phyloP scores from a whole-genome alignment of 53 echinoderm and acorn worm genomes.

The Mesocentrotus franciscanus region DNA sequence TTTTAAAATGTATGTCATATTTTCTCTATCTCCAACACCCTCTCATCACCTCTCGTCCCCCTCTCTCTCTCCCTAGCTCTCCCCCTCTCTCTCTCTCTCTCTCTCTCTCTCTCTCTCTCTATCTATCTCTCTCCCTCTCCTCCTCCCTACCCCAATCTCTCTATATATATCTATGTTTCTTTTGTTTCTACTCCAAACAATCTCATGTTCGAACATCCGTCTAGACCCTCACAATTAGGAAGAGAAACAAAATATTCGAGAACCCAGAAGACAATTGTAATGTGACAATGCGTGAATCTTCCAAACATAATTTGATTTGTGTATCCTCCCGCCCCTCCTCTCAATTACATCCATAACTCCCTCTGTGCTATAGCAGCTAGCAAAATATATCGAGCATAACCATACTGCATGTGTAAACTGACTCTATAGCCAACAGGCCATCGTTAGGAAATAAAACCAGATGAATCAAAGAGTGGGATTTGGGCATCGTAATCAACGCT shows the following conservation, averaged over 20 bases:
- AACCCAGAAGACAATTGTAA: too few species aligned
- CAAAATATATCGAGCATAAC: too few species aligned
- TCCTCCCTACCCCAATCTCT: too few species aligned
- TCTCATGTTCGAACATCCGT: too few species aligned
- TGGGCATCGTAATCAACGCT: conserved; percentile 8
- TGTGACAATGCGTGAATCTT: too few species aligned
- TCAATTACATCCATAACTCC: neutral
- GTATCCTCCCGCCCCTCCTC: neutral
- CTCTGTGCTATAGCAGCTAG: neutral
- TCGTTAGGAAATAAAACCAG: neutral
- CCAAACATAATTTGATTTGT: neutral
- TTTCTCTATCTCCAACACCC: too few species aligned
- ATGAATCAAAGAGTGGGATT: neutral
- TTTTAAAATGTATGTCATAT: too few species aligned
- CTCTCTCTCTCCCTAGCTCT: neutral
- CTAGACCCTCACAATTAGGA: too few species aligned
- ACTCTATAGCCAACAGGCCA: neutral
- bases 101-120: neutral
- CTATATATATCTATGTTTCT: too few species aligned
- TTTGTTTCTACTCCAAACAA: too few species aligned
- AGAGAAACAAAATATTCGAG: too few species aligned
- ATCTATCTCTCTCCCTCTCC: neutral
- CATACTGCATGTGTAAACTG: conserved; percentile 7
- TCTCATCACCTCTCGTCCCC: too few species aligned
- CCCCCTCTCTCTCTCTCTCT: neutral